phyloP scores from a whole-genome alignment of 2,888 invertebrate species.

The Mongoloraphidia duomilia region DNA sequence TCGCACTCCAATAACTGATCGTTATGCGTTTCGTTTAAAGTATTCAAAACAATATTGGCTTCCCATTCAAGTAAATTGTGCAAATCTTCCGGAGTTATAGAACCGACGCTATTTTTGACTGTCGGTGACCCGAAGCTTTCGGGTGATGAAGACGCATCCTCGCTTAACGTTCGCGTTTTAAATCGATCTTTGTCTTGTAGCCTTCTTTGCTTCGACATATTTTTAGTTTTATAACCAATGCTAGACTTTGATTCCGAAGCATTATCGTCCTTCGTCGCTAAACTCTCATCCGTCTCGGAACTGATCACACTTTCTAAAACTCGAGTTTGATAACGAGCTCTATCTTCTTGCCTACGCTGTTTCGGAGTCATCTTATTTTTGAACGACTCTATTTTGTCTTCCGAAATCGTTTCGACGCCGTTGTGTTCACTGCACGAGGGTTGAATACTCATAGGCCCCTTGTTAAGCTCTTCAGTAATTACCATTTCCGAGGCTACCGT shows the following conservation, averaged over 20 bases:
- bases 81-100: slow-evolving; percentile 26
- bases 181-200: slow-evolving; percentile 57
- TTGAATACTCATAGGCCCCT: slow-evolving; percentile 16
- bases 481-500: slow-evolving; percentile 54
- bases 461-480: slow-evolving; percentile 28
- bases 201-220: slow-evolving; percentile 40
- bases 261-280: slow-evolving; percentile 2
- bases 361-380: slow-evolving; percentile 39
- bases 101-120: slow-evolving; percentile 7
- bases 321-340: slow-evolving; percentile 57
- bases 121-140: slow-evolving; percentile 27
- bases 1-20: slow-evolving; percentile 40
- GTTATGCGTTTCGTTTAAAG: slow-evolving; percentile 33
- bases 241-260: neutral
- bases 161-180: slow-evolving; percentile 53
- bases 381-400: slow-evolving; percentile 26
- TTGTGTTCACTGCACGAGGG: slow-evolving; percentile 19
- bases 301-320: slow-evolving; percentile 25
- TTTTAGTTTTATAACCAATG: slow-evolving; percentile 24
- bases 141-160: slow-evolving; percentile 36
- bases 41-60: slow-evolving; percentile 39
- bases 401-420: slow-evolving; percentile 29
- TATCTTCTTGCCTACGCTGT: slow-evolving; percentile 49
- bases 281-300: slow-evolving; percentile 10
- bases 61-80: slow-evolving; percentile 37